Evolutionary conservation across 23 tunicate species (phyloP), one percentile per base, ranked within the genome.

Genomic region (Pegea sp.): DNA sequence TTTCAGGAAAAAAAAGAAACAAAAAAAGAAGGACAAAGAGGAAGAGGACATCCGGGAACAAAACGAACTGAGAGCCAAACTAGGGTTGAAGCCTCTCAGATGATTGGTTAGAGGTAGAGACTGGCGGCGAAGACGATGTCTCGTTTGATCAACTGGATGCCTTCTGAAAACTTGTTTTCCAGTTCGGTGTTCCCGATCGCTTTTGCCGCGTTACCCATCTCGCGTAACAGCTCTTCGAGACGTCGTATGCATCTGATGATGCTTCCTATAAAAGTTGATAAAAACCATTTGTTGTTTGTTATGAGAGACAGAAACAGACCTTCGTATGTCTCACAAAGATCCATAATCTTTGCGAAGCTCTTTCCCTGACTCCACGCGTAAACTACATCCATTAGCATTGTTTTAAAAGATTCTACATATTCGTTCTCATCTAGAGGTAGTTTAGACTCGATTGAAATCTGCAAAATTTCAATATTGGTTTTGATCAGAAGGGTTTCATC

Each of bases 151-250:
- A 63, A 42, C 3, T 57, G 60, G 30, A 84, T 84, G 52, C 86
- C 96, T 53, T 84, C 77, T 7, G 96, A 62, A 31, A 84, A 84
- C 27, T 84, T 84, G 49, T 68, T 69, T 31, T 84, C 96, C 26
- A 84, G 69, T 26, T 84, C 63, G 1, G 76, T 74, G 72, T 84
- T 84, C 5, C 96, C 96, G 62, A 84, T 84, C 11, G 86, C 96
- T 63, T 84, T 84, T 3, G 96, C 96, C 13, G 96, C 96, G 57
- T 74, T 77, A 43, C 96, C 69, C 96, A 84, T 84, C 53, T 84
- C 96, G 3, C 96, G 68, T 1, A 84, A 72, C 19, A 84, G 77
- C 42, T 84, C 96, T 43, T 84, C 96, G 19, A 84, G 52, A 54
- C 96, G 28, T 58, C 96, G 30, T 77, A 84, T 84, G 63, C 84